phyloP scores from a whole-genome alignment of 2,113 vertebrate species.

The Mesembrinibis cayennensis region DNA sequence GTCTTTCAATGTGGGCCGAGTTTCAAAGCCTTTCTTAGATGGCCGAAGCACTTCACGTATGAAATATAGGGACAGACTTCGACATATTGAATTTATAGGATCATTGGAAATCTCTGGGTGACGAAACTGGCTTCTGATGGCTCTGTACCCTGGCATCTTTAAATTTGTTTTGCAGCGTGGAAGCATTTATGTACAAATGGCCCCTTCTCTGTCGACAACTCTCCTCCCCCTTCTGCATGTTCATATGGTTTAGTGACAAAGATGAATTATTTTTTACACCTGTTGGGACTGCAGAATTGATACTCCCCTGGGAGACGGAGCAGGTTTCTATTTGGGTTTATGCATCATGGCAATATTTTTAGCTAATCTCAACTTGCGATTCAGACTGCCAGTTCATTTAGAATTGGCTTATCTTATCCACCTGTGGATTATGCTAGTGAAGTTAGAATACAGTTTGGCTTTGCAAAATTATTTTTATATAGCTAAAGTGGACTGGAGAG shows the following conservation, averaged over 20 bases:
- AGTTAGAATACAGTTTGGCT: neutral
- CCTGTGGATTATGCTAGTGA: neutral
- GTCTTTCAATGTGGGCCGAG: neutral
- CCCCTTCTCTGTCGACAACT: neutral
- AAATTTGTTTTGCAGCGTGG: neutral
- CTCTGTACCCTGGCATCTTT: neutral
- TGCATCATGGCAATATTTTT: constrained; percentile 61
- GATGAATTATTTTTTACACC: constrained; percentile 65
- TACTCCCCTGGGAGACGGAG: neutral
- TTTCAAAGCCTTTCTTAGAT: neutral
- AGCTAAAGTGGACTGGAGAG: neutral
- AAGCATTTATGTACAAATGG: neutral
- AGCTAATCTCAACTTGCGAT: constrained; percentile 11
- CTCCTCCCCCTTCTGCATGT: neutral
- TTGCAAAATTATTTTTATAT: neutral
- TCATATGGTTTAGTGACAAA: neutral
- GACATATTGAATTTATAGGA: neutral
- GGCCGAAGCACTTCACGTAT: neutral
- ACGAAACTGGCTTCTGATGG: neutral
- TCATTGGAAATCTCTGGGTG: neutral
- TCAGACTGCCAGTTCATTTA: constrained; percentile 6
- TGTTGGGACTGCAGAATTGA: constrained; percentile 46
- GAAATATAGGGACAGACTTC: neutral
- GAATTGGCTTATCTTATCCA: neutral
- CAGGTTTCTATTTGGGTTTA: constrained; percentile 62